Conservation (phyloP, 2,888 invertebrate genomes). For the Sericinus montela region DNA sequence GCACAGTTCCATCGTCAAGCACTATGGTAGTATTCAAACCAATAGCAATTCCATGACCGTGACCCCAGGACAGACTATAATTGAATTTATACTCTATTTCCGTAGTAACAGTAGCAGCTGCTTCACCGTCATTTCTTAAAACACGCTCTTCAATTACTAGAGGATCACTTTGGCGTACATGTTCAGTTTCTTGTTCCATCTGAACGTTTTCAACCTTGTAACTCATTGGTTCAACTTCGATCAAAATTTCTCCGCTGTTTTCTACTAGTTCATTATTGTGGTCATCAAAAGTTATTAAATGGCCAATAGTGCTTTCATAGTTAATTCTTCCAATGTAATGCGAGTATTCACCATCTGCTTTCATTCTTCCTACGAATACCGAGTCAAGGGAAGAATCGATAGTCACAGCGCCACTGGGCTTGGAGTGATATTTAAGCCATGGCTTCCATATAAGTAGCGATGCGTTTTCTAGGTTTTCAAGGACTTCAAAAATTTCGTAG, state of each 20-base stretch:
- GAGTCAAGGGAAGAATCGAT: conserved; percentile 68
- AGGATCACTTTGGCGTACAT: conserved; percentile 63
- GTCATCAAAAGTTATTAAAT: conserved; percentile 83
- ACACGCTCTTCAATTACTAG: conserved; percentile 74
- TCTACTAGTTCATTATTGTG: conserved; percentile 75
- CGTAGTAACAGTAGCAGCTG: conserved; percentile 82
- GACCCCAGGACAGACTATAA: conserved; percentile 88
- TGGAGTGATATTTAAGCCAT: conserved; percentile 84
- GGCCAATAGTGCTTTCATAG: conserved; percentile 82
- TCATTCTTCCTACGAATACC: conserved; percentile 59
- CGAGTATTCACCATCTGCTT: conserved; percentile 55
- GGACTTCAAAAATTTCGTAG: conserved; percentile 83
- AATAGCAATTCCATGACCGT: conserved; percentile 85
- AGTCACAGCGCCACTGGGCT: conserved; percentile 84
- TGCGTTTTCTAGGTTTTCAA: conserved; percentile 88
- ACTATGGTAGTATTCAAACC: conserved; percentile 83
- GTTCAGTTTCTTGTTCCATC: conserved; percentile 75
- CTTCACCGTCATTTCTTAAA: conserved; percentile 76
- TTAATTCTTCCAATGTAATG: conserved; percentile 86
- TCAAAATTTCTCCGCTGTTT: conserved; percentile 86
- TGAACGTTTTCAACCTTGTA: conserved; percentile 87
- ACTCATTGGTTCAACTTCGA: conserved; percentile 88
- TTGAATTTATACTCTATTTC: conserved; percentile 86
- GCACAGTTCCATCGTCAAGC: conserved; percentile 75
- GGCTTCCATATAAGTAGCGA: conserved; percentile 86